Evolutionary conservation across 2,888 invertebrate species (phyloP).

Genomic region (Oxystoma pomonae): DNA sequence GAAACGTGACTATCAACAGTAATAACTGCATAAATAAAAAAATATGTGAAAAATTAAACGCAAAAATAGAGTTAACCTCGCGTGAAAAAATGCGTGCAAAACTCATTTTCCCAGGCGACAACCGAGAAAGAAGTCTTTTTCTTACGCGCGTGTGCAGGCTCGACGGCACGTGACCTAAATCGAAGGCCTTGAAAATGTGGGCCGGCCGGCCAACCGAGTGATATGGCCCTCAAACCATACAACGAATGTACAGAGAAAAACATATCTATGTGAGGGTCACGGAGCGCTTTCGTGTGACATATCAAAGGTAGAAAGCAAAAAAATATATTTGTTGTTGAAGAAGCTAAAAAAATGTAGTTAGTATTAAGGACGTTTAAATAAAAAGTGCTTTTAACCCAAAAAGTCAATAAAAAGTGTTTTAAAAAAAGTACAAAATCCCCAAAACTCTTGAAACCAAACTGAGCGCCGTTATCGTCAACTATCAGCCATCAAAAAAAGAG

Average conservation of each 20-base stretch:
- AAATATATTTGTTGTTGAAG: neutral
- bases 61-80: too few species aligned
- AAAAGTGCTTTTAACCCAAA: neutral
- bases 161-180: neutral
- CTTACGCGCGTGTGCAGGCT: conserved; percentile 17
- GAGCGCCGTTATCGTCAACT: too few species aligned
- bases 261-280: neutral
- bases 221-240: too few species aligned
- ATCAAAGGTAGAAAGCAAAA: neutral
- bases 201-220: neutral
- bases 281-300: neutral
- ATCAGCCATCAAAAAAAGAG: neutral
- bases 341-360: neutral
- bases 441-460: neutral
- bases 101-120: conserved; percentile 35
- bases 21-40: conserved; percentile 2
- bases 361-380: neutral
- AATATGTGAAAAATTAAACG: conserved; percentile 5
- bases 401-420: neutral
- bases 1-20: neutral
- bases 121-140: conserved; percentile 40
- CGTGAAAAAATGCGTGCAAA: conserved; percentile 22
- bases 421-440: neutral
- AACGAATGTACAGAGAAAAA: neutral
- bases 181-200: neutral